phyloP scores from a whole-genome alignment of 2,113 vertebrate genomes.

The Mellivora capensis region DNA sequence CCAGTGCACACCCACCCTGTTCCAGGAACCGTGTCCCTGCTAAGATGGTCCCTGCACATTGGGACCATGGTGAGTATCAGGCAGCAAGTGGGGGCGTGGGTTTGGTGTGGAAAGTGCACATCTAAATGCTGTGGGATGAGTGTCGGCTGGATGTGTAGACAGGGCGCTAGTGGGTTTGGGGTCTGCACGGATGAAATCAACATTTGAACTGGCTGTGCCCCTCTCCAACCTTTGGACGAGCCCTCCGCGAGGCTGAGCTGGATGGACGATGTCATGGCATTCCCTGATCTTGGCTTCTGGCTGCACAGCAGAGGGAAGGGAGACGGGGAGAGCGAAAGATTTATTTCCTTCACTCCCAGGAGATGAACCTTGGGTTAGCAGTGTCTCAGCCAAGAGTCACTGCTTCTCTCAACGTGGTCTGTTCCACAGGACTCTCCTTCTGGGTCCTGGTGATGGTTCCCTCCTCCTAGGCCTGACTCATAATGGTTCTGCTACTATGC shows the following conservation, averaged over 20 bases:
- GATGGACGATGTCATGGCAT: background rate
- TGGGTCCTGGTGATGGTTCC: background rate
- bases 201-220: background rate
- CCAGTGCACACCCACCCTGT: background rate
- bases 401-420: background rate
- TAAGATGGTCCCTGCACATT: background rate
- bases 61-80: background rate
- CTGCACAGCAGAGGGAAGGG: background rate
- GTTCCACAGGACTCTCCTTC: background rate
- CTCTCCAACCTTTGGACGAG: background rate
- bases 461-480: background rate
- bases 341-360: background rate
- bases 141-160: background rate
- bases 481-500: background rate
- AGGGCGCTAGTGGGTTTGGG: background rate
- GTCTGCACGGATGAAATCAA: background rate
- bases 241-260: background rate
- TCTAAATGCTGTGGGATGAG: background rate
- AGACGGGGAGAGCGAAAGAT: background rate
- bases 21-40: background rate
- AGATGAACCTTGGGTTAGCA: background rate
- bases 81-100: background rate
- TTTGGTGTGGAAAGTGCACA: background rate
- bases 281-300: background rate
- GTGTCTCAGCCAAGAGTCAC: background rate